phyloP scores from a whole-genome alignment of 2,113 vertebrate genomes.

The Xyliphius kryptos region DNA sequence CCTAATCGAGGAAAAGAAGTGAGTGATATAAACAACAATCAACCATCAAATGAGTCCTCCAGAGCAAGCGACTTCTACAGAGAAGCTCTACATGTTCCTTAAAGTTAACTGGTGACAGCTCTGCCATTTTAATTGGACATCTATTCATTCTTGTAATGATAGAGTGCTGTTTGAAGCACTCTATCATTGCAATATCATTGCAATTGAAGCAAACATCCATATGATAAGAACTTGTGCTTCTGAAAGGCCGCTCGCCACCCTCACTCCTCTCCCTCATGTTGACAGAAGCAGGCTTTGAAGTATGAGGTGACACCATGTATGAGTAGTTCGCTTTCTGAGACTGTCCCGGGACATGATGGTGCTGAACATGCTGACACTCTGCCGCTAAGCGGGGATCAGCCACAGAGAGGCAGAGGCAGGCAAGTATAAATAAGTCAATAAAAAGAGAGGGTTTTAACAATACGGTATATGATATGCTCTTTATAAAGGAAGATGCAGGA shows the following conservation, averaged over 20 bases:
- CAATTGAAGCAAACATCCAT: too few species aligned
- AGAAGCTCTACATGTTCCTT: too few species aligned
- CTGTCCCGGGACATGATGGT: conserved; percentile 57
- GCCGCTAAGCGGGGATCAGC: conserved; percentile 32
- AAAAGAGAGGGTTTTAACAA: conserved; percentile 60
- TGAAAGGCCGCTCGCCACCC: conserved; percentile 67
- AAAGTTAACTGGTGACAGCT: conserved; percentile 62
- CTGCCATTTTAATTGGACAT: conserved; percentile 41
- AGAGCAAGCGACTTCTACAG: too few species aligned
- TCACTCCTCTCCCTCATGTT: conserved; percentile 62
- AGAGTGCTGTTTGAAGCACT: too few species aligned
- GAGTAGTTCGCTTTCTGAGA: conserved; percentile 53
- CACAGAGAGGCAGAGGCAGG: conserved; percentile 34
- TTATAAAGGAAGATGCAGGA: conserved; percentile 31
- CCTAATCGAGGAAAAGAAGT: background rate
- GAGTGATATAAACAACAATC: conserved; percentile 33
- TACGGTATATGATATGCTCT: conserved; percentile 53
- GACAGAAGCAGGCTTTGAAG: conserved; percentile 73
- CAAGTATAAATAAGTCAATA: conserved; percentile 56
- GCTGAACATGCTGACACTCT: conserved; percentile 41
- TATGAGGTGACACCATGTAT: too few species aligned
- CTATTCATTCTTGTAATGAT: conserved; percentile 35
- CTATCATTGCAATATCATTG: too few species aligned
- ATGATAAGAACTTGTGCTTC: conserved; percentile 62
- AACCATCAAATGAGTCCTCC: too few species aligned